Evolutionary conservation across 2,888 invertebrate species (phyloP), one percentile per base, ranked within the genome.

Genomic region (Cataglyphis cursor): DNA sequence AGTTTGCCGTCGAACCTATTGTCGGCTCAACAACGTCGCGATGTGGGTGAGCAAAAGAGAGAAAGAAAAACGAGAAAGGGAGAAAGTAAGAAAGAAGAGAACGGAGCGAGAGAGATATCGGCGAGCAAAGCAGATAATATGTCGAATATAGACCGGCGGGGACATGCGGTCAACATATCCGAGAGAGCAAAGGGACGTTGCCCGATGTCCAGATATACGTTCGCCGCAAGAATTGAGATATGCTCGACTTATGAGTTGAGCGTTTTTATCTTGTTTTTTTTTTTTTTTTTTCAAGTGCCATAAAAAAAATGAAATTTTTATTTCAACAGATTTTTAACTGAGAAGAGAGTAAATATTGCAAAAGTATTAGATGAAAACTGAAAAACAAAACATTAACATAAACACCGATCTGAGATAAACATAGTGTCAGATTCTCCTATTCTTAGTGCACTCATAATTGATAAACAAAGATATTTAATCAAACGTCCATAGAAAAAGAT

Each of bases 1-100:
- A 88, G 82, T 88, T 88, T 76, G 78, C 72, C 88, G 70, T 82
- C 88, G 81, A 75, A 65, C 24, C 78, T 64, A 84, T 86, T 88
- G 84, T 82, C 81, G 61, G 68, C 61, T 28, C 66, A 51, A 41
- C 62, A 72, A 73, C 76, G 72, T 35, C 54, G 75, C 35, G 70
- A 61, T 44, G 18, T 31, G 21, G 80, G 31, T 24, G 51, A 6
- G n/a, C 10, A 21, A 51, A 48, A 38, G 54, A 3, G 38, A 66
- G 48, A 21, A 31, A 65, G 61, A 68, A 51, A 51, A 51, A 38
- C 54, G 64, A 44, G 64, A 78, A 61, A 66, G 73, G 61, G 72
- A 82, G 72, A 75, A 12, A 35, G 41, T 21, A 31, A n/a, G 35
- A 59, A 70, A 48, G 48, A 21, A 31, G 41, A 61, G 73, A 59